Conservation (phyloP, 2,888 invertebrate genomes). For the Bembecia ichneumoniformis region DNA sequence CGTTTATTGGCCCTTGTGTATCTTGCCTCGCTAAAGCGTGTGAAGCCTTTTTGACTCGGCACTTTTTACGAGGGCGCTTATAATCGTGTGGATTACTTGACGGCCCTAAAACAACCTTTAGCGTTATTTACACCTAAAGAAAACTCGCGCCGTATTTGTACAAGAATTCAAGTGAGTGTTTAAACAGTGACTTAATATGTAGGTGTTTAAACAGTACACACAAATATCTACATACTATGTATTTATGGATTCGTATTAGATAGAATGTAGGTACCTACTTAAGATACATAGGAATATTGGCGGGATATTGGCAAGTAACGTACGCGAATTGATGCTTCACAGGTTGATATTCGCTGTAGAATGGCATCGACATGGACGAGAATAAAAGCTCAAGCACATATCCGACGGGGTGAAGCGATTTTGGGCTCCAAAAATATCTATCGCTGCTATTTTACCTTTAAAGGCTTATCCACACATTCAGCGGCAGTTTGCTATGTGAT, state of each 20-base stretch:
- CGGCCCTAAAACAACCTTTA: conserved; percentile 28
- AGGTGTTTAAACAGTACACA: too few relatives aligned
- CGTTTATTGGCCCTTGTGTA: conserved; percentile 70
- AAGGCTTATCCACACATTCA: too few relatives aligned
- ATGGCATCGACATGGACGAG: conserved; percentile 12
- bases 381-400: too few relatives aligned
- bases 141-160: conserved; percentile 2
- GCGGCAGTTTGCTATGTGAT: too few relatives aligned
- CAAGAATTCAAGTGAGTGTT: neutral
- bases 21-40: conserved; percentile 58
- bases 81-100: conserved; percentile 50
- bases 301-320: neutral
- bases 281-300: neutral
- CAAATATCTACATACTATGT: neutral
- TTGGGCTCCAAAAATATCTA: too few relatives aligned
- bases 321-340: neutral
- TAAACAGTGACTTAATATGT: neutral
- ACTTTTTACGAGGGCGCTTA: conserved; percentile 66
- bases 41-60: conserved; percentile 69
- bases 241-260: neutral
- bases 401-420: too few relatives aligned
- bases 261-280: neutral
- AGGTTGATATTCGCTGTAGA: conserved; percentile 16
- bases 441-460: too few relatives aligned
- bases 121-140: conserved; percentile 15